Evolutionary conservation across 2,888 invertebrate species (phyloP).

Genomic region (Melikaiella ostensackeni): DNA sequence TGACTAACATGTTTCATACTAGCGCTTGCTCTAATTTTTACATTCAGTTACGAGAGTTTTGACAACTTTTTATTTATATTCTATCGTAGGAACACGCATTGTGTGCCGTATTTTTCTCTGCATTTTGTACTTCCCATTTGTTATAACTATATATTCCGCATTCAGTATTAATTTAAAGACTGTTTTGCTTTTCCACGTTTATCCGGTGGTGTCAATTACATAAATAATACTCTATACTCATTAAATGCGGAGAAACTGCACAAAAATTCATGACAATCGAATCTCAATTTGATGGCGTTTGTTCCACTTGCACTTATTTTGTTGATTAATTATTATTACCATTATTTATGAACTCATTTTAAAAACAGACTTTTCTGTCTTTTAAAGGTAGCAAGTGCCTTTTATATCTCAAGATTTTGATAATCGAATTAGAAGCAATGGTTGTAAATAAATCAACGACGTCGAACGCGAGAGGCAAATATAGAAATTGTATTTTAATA

Average conservation of each 20-base stretch:
- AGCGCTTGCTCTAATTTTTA: slow-evolving; percentile 70
- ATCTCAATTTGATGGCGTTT: slow-evolving; percentile 8
- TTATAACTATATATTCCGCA: slow-evolving; percentile 45
- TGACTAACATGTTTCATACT: slow-evolving; percentile 70
- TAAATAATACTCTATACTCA: background rate
- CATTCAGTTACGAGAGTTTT: slow-evolving; percentile 72
- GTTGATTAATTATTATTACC: background rate
- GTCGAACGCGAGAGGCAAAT: slow-evolving; percentile 23
- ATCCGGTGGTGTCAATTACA: slow-evolving; percentile 4
- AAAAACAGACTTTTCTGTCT: background rate
- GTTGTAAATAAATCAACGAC: background rate
- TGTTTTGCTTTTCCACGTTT: background rate
- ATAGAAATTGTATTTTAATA: slow-evolving; percentile 42
- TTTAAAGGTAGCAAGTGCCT: background rate
- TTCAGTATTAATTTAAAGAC: slow-evolving; percentile 50
- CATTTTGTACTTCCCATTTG: slow-evolving; percentile 29
- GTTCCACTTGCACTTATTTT: background rate
- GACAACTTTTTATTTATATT: slow-evolving; percentile 43
- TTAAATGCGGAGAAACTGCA: background rate
- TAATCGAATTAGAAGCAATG: background rate
- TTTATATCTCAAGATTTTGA: background rate
- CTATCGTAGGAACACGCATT: background rate
- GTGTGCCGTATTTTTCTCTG: slow-evolving; percentile 35
- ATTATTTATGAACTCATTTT: slow-evolving; percentile 1
- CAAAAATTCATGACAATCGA: background rate